Evolutionary conservation across 2,797 vertebrate genomes (phyloP).

Genomic region (Myotis myotis): DNA sequence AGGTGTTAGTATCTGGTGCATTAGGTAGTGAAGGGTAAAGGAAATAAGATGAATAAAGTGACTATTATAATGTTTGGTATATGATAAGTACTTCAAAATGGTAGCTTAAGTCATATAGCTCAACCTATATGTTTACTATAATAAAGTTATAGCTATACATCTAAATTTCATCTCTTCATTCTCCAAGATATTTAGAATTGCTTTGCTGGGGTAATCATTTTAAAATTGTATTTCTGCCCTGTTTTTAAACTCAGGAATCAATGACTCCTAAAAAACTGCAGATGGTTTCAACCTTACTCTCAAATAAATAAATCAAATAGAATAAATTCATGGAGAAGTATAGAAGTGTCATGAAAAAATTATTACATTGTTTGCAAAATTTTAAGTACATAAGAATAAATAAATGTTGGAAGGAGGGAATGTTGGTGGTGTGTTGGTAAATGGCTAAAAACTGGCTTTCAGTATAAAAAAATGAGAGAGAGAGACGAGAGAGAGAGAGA

Average conservation of each 20-base stretch:
- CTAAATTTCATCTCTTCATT: background rate
- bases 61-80: background rate
- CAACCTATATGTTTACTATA: background rate
- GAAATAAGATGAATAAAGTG: background rate
- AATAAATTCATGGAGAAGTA: background rate
- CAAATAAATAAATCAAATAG: background rate
- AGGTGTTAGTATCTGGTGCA: background rate
- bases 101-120: background rate
- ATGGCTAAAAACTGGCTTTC: background rate
- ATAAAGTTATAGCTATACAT: background rate
- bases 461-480: background rate
- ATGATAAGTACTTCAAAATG: background rate
- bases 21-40: background rate
- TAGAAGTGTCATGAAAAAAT: background rate
- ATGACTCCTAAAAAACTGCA: background rate
- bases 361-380: background rate
- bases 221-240: background rate
- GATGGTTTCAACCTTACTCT: background rate
- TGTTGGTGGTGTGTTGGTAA: background rate
- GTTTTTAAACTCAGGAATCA: background rate
- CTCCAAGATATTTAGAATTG: background rate
- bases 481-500: background rate
- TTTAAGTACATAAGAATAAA: background rate
- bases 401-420: background rate
- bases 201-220: background rate